Conservation (phyloP, 2,113 vertebrate genomes). For the Clarias macrocephalus region DNA sequence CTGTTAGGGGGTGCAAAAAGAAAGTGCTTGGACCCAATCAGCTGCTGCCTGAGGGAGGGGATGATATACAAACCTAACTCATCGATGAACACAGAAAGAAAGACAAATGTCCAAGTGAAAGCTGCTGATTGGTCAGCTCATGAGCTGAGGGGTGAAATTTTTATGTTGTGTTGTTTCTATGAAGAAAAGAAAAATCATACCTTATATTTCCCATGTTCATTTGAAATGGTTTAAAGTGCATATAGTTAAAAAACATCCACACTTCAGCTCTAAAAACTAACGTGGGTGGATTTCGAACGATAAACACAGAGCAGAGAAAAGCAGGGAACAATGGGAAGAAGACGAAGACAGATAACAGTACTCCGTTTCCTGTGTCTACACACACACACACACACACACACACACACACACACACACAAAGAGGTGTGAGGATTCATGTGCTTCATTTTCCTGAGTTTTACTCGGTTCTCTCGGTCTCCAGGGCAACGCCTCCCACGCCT, state of each 20-base stretch:
- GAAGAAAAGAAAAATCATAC: neutral
- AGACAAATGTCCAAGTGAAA: neutral
- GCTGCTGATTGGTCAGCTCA: neutral
- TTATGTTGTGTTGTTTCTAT: neutral
- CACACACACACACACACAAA: conserved; percentile 8
- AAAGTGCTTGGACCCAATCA: neutral
- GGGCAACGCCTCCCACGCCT: conserved; percentile 64
- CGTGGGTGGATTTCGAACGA: neutral
- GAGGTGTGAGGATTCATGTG: neutral
- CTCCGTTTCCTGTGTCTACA: neutral
- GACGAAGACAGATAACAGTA: neutral
- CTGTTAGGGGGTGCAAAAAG: neutral
- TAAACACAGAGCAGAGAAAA: neutral
- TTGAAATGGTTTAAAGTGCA: neutral
- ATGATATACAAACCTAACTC: neutral
- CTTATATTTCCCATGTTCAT: neutral
- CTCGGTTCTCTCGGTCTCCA: conserved; percentile 60
- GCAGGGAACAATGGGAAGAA: neutral
- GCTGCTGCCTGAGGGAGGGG: neutral
- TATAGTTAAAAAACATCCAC: neutral
- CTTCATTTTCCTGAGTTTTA: conserved; percentile 39
- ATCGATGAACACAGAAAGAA: neutral
- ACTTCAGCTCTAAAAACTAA: neutral
- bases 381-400: neutral
- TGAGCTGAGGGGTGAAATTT: neutral